Evolutionary conservation across 2,113 vertebrate genomes (phyloP), one percentile per base, ranked within the genome.

Genomic region (Paramisgurnus dabryanus): DNA sequence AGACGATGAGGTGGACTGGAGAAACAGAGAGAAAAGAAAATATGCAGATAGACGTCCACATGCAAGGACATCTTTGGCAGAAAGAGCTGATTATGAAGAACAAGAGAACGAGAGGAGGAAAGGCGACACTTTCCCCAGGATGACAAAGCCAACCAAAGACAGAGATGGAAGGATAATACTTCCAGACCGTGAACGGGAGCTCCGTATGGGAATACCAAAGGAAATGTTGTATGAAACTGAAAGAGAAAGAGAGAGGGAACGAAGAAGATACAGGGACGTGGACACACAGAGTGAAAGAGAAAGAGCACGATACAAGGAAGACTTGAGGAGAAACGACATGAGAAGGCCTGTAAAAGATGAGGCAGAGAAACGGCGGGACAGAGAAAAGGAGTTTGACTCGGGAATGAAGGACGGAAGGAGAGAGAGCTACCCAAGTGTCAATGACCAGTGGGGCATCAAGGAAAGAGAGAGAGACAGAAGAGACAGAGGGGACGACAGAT

Each of bases 61-160:
- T 6, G 85, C 84, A 69, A 86, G 85, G 6, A 18, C 55, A 50
- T 50, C 55, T 0, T 1, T 79, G 49, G 87, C 82, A 2, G 67
- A 68, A 41, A 17, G 75, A 2, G 83, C 87, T 68, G 66, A 12
- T 4, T 68, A 68, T 39, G 12, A 27, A 12, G 61, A 71, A 8
- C 86, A 11, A 41, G 85, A 87, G 9, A 80, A 79, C 13, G 78
- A 47, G 0, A 55, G 40, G 63, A 88, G 67, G 53, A 90, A 88
- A 82, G 88, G 91, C 0, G 90, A 89, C 67, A 93, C 91, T 5
- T 93, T 91, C 87, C 90, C 91, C 4, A 87, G 86, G 83, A 87
- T 85, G 61, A 83, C 58, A 70, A 90, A 82, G 60, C 47, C 9
- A 68, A 85, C 64, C 57, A n/a, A 50, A 49, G 88, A 88, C 8